Evolutionary conservation across 1,140 invertebrate genomes (phyloP).

Genomic region (Protaetia brevitarsis): DNA sequence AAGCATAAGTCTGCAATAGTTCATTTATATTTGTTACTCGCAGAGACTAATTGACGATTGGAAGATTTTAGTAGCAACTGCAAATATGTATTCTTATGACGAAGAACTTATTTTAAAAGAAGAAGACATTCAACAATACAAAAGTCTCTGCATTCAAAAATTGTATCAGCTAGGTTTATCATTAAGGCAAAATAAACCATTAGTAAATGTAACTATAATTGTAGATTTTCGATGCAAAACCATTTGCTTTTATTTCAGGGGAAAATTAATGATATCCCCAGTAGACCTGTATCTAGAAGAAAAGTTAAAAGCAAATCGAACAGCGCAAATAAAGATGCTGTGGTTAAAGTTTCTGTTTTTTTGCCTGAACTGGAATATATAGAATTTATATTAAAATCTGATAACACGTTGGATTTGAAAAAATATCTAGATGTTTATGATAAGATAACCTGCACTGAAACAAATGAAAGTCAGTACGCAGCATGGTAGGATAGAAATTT

Average conservation of each 20-base stretch:
- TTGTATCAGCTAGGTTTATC: neutral
- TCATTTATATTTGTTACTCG: neutral
- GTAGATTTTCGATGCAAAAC: neutral
- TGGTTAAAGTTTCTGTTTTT: constrained; percentile 7
- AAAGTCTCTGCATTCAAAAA: neutral
- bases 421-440: constrained; percentile 19
- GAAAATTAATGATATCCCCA: neutral
- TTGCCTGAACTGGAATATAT: constrained; percentile 26
- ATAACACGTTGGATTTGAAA: constrained; percentile 2
- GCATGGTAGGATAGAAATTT: no score
- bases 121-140: neutral
- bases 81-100: neutral
- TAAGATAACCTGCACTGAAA: constrained; percentile 1
- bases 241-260: neutral
- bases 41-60: constrained; percentile 18
- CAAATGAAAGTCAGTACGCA: constrained; percentile 18
- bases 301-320: neutral
- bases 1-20: no score
- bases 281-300: neutral
- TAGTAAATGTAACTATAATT: neutral
- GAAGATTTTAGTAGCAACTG: neutral
- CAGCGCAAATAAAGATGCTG: neutral
- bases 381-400: constrained; percentile 19
- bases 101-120: neutral
- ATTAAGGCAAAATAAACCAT: neutral